These are phyloP conservation scores for Pristionchus entomophagus DNA, from an alignment of 2,888 invertebrate species.

Conservation along the genomic window DNA sequence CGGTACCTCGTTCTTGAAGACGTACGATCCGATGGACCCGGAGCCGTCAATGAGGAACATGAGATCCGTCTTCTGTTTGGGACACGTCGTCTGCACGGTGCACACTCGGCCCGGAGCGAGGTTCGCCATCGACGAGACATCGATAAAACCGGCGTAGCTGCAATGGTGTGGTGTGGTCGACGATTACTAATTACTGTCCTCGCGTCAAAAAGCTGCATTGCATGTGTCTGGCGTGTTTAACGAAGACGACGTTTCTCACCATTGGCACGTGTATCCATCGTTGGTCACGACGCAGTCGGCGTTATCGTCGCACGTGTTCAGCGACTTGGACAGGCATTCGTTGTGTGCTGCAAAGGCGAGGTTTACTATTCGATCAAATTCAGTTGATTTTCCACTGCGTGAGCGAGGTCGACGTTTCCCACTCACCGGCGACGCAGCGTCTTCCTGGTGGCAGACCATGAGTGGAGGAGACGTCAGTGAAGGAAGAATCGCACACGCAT, in stretches of 20 bases:
- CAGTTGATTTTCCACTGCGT: background rate
- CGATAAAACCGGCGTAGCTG: conserved; percentile 74
- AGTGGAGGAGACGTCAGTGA: conserved; percentile 73
- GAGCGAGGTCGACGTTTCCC: conserved; percentile 9
- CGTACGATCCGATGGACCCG: conserved; percentile 75
- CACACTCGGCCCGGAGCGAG: conserved; percentile 76
- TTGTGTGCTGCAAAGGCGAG: conserved; percentile 66
- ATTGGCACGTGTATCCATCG: conserved; percentile 73
- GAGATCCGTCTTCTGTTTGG: conserved; percentile 75
- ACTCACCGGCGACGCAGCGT: conserved; percentile 71
- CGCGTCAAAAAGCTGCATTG: background rate
- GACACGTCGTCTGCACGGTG: conserved; percentile 75
- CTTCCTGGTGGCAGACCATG: conserved; percentile 71
- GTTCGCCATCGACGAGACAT: conserved; percentile 74
- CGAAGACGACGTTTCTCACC: conserved; percentile 46
- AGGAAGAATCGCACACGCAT: conserved; percentile 67
- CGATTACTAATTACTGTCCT: background rate
- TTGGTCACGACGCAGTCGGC: conserved; percentile 75
- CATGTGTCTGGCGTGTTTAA: no score
- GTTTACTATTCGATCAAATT: background rate
- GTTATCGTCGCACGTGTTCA: conserved; percentile 76
- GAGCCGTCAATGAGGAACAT: conserved; percentile 76
- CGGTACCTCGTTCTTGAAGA: conserved; percentile 75
- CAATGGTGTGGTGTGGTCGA: conserved; percentile 17
- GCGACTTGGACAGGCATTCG: conserved; percentile 70